These are phyloP conservation scores for Antheraea assamensis DNA, from an alignment of 2,888 invertebrate genomes.

Conservation along the genomic window DNA sequence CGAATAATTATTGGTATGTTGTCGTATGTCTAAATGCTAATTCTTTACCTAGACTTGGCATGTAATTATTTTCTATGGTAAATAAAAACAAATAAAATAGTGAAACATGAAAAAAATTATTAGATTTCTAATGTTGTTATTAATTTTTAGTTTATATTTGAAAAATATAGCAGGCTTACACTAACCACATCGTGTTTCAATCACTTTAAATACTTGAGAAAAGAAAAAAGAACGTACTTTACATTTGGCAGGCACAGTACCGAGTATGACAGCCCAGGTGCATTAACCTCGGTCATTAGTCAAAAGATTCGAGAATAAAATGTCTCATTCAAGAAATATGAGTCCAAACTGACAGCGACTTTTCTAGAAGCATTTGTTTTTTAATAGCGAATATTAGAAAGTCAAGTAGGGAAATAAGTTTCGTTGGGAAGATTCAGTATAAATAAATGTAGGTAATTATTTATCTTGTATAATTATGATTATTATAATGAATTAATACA, in stretches of 20 bases:
- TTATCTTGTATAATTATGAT: too few species aligned
- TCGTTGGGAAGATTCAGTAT: background rate
- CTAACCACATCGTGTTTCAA: background rate
- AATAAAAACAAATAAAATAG: too few species aligned
- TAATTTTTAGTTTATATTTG: background rate
- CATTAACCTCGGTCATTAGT: conserved; percentile 9
- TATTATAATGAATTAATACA: too few species aligned
- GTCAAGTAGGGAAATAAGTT: background rate
- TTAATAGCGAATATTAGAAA: background rate
- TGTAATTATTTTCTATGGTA: too few species aligned
- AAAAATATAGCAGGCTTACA: background rate
- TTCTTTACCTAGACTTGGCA: too few species aligned
- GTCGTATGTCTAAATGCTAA: too few species aligned
- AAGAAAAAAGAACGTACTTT: background rate
- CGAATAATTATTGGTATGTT: too few species aligned
- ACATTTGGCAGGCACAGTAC: background rate
- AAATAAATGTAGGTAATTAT: background rate
- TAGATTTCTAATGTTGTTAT: too few species aligned
- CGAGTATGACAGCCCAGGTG: background rate
- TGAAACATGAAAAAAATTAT: too few species aligned
- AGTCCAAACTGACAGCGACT: background rate
- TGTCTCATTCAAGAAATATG: conserved; percentile 3
- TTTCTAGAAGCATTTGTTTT: conserved; percentile 24
- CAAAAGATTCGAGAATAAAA: conserved; percentile 7
- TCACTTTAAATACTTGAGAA: background rate